These are phyloP conservation scores for Dendroctonus valens DNA, from an alignment of 1,140 invertebrate species.

Conservation along the genomic window DNA sequence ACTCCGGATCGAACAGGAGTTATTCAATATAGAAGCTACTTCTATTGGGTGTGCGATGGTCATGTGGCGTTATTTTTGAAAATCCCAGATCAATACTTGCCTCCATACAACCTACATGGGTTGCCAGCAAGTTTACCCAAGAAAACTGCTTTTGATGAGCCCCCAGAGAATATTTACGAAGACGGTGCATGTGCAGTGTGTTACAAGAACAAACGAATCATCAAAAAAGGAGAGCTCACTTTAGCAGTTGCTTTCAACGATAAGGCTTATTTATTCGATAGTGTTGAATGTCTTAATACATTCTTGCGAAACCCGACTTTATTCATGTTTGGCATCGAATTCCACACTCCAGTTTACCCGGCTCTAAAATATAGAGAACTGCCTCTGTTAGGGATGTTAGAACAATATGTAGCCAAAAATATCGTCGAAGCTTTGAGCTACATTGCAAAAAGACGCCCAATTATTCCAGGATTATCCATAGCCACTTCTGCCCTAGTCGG, in stretches of 20 bases:
- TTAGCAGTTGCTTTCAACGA: constrained; percentile 51
- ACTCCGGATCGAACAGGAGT: constrained; percentile 55
- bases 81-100: constrained; percentile 49
- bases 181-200: constrained; percentile 59
- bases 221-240: constrained; percentile 50
- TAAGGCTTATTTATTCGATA: constrained; percentile 57
- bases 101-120: constrained; percentile 39
- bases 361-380: constrained; percentile 51
- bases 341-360: constrained; percentile 49
- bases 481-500: constrained; percentile 54
- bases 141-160: constrained; percentile 47
- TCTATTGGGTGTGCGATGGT: constrained; percentile 59
- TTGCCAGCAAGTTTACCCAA: constrained; percentile 55
- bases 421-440: constrained; percentile 55
- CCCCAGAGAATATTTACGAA: constrained; percentile 49
- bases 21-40: constrained; percentile 53
- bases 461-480: constrained; percentile 56
- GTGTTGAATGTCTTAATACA: constrained; percentile 50
- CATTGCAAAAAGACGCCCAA: constrained; percentile 54
- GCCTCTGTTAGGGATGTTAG: constrained; percentile 57
- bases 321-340: constrained; percentile 50
- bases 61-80: constrained; percentile 53
- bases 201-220: constrained; percentile 54
- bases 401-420: constrained; percentile 56
- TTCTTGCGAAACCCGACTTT: constrained; percentile 53